Conservation (phyloP, 2,888 invertebrate species). For the Ichneumoninae sp. region DNA sequence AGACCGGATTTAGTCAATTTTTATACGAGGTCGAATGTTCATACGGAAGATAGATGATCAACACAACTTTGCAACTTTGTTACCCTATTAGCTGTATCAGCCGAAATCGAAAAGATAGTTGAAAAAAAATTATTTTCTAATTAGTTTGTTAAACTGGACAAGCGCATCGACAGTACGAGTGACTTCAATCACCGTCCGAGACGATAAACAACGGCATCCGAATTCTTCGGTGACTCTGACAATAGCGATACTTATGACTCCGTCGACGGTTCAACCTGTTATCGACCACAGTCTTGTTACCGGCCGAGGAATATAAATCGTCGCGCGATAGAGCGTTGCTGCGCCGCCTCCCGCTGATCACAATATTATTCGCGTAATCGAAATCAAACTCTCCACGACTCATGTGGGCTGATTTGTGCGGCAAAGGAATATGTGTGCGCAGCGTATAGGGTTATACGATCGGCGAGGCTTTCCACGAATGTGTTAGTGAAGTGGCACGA, state of each 20-base stretch:
- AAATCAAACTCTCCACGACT: neutral
- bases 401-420: neutral
- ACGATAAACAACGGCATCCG: neutral
- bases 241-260: neutral
- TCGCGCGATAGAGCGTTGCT: neutral
- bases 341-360: neutral
- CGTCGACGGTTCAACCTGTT: neutral
- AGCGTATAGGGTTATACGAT: neutral
- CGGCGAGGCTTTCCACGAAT: neutral
- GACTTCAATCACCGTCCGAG: neutral
- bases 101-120: too few relatives aligned
- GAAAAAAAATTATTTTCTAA: too few relatives aligned
- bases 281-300: neutral
- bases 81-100: too few relatives aligned
- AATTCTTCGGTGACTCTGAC: neutral
- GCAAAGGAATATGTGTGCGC: neutral
- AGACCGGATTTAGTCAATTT: too few relatives aligned
- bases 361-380: neutral
- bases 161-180: neutral
- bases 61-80: too few relatives aligned
- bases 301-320: neutral
- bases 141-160: neutral
- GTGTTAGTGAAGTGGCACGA: slow-evolving; percentile 26
- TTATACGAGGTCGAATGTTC: too few relatives aligned
- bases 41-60: too few relatives aligned